Percentiles rank a stretch among this genome's conserved stretches.
Evolutionary conservation across 2,113 vertebrate genomes (phyloP).

Genomic region (Bos javanicus): DNA sequence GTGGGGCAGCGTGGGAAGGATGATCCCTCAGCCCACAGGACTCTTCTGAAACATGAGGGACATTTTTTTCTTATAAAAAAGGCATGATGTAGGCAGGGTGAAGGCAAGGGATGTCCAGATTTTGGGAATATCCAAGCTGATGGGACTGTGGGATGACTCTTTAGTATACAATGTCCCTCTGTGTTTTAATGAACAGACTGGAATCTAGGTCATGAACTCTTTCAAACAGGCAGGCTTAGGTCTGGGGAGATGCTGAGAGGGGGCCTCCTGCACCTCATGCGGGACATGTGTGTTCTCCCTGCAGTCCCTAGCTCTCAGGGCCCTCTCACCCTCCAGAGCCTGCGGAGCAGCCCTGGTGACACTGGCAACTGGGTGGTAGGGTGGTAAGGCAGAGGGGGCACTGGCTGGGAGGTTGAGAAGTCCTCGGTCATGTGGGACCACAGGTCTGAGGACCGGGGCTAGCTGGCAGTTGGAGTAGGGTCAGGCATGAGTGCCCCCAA

Average conservation of each 20-base stretch:
- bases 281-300: not conserved
- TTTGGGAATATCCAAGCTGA: not conserved
- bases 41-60: not conserved
- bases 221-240: not conserved
- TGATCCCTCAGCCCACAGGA: rapidly evolving
- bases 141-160: not conserved
- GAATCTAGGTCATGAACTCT: not conserved
- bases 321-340: not conserved
- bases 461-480: not conserved
- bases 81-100: not conserved
- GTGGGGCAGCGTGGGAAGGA: not conserved
- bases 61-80: not conserved
- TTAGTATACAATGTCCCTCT: not conserved
- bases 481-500: not conserved
- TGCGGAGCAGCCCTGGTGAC: not conserved
- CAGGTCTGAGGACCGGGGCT: not conserved
- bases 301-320: not conserved
- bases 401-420: not conserved
- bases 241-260: not conserved
- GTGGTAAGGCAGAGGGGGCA: not conserved
- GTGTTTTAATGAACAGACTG: not conserved
- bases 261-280: rapidly evolving
- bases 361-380: not conserved
- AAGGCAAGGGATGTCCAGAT: not conserved
- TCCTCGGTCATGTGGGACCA: not conserved